Evolutionary conservation across 2,113 vertebrate species (phyloP).

Genomic region (Grus americana): DNA sequence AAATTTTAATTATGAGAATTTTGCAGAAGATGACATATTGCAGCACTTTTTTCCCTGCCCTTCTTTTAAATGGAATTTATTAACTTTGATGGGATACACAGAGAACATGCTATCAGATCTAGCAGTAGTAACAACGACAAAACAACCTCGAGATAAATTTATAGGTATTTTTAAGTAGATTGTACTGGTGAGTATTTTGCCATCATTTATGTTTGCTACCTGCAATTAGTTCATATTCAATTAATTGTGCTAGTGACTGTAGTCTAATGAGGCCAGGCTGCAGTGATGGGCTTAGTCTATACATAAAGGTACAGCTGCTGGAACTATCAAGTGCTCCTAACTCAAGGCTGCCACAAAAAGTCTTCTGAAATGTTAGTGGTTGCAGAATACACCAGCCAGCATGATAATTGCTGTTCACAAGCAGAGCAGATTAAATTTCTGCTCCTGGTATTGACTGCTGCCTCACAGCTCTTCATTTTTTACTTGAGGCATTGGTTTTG

Average conservation of each 20-base stretch:
- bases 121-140: background rate
- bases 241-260: background rate
- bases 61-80: background rate
- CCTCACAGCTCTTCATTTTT: background rate
- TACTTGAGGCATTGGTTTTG: background rate
- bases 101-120: background rate
- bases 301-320: background rate
- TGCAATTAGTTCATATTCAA: background rate
- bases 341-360: background rate
- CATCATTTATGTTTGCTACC: background rate
- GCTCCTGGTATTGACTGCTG: background rate
- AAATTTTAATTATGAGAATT: background rate
- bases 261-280: background rate
- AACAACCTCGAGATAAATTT: background rate
- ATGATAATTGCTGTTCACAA: background rate
- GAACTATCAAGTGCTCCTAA: background rate
- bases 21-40: background rate
- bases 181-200: background rate
- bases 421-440: background rate
- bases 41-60: background rate
- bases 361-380: background rate
- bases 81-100: background rate
- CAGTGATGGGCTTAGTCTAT: background rate
- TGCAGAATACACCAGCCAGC: background rate
- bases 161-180: background rate